phyloP scores from a whole-genome alignment of 2,797 vertebrate genomes.

The Ataeniobius toweri region DNA sequence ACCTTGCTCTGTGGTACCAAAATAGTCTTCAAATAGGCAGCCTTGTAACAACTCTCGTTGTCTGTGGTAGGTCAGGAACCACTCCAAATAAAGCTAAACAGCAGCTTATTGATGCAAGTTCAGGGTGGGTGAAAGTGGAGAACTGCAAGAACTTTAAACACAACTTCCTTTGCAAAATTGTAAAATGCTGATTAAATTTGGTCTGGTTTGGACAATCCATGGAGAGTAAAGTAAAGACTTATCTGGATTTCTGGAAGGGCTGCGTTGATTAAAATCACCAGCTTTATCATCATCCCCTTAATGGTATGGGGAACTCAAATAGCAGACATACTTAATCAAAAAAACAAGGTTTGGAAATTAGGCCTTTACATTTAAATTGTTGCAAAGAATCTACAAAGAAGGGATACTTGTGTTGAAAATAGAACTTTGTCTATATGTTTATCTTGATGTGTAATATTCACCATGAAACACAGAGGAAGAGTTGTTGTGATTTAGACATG shows the following conservation, averaged over 20 bases:
- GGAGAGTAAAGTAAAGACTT: neutral
- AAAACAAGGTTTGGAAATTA: neutral
- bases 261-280: too few relatives aligned
- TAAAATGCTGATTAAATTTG: neutral
- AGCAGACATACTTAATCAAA: neutral
- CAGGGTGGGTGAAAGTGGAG: neutral
- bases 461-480: neutral
- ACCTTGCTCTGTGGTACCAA: neutral
- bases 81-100: neutral
- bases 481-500: neutral
- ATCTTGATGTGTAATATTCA: neutral
- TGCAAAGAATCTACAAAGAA: neutral
- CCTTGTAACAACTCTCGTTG: neutral
- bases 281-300: neutral
- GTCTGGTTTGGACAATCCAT: neutral
- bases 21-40: neutral
- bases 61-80: neutral
- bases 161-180: neutral
- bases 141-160: neutral
- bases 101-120: neutral
- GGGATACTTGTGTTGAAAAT: too few relatives aligned
- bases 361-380: neutral
- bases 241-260: neutral
- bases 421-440: neutral
- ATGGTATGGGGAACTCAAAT: neutral